A percentile compares a stretch with the other conserved stretches of the same genome.
phyloP scores from a whole-genome alignment of 2,797 vertebrate species.

The Ambastaia sidthimunki region DNA sequence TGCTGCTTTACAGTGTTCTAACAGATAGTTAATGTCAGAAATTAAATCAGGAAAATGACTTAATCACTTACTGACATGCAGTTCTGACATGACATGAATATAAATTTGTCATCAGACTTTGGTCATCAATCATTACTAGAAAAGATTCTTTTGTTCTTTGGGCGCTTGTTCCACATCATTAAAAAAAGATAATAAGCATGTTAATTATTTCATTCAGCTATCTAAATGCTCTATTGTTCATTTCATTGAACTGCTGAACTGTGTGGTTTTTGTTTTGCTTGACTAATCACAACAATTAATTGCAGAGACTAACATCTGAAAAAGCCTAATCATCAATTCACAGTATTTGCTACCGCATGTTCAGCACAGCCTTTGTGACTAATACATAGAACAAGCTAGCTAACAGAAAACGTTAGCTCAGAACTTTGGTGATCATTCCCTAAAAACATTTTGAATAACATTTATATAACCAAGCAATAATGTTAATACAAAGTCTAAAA shows the following conservation, averaged over 20 bases:
- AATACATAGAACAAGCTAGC: not conserved
- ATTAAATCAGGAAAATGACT: not conserved
- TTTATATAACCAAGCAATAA: no score
- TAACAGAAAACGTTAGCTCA: no score
- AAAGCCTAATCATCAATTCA: conserved; percentile 38
- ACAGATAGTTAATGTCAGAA: not conserved
- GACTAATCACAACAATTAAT: conserved; percentile 39
- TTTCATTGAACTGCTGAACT: conserved; percentile 11
- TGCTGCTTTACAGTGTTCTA: no score
- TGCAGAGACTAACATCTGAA: conserved; percentile 5
- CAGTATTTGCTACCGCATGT: not conserved
- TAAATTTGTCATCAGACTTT: conserved; percentile 20
- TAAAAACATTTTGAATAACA: no score
- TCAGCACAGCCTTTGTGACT: conserved; percentile 1
- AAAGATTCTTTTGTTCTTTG: not conserved
- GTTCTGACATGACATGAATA: not conserved
- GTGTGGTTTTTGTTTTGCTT: conserved; percentile 31
- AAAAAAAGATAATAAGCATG: conserved; percentile 13
- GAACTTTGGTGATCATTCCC: no score
- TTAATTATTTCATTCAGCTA: conserved; percentile 22
- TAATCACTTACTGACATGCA: not conserved
- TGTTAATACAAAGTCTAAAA: no score
- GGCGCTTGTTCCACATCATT: conserved; percentile 26
- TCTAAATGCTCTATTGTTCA: conserved; percentile 25
- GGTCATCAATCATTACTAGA: conserved; percentile 15